Conservation (phyloP, 2,797 vertebrate species). For the Corythornis leucogaster region DNA sequence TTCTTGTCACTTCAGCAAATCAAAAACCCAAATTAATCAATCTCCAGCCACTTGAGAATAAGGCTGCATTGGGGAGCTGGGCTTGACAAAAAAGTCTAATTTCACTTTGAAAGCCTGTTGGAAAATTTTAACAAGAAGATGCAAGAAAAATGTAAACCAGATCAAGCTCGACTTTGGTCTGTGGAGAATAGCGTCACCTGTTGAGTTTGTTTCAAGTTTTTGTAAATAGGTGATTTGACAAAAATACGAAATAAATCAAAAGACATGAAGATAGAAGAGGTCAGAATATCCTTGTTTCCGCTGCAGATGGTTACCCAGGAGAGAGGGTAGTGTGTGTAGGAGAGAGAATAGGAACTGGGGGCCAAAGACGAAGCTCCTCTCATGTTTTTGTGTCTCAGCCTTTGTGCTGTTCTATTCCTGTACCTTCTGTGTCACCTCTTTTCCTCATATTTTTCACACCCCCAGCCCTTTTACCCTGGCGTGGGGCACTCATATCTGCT, state of each 20-base stretch:
- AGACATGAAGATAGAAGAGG: conserved; percentile 46
- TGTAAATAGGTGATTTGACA: conserved; percentile 75
- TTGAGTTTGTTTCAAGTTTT: conserved; percentile 72
- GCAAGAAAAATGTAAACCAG: conserved; percentile 76
- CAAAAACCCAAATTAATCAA: conserved; percentile 73
- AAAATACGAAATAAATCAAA: conserved; percentile 73
- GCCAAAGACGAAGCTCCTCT: not conserved
- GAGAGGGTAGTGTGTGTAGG: not conserved
- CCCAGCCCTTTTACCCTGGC: not conserved
- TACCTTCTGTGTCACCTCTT: conserved; percentile 7
- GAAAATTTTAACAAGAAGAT: conserved; percentile 74
- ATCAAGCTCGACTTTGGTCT: conserved; percentile 73
- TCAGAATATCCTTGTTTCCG: conserved; percentile 56
- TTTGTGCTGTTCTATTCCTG: conserved; percentile 44
- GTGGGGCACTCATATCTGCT: not conserved
- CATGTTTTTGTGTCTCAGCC: not conserved
- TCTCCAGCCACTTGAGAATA: conserved; percentile 70
- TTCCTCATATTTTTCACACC: not conserved
- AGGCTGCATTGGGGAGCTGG: conserved; percentile 56
- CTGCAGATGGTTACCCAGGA: conserved; percentile 53
- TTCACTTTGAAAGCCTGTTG: conserved; percentile 74
- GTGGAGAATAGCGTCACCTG: conserved; percentile 64
- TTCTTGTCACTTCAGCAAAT: conserved; percentile 63
- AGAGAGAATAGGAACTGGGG: conserved; percentile 9
- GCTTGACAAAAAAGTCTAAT: conserved; percentile 70